These are phyloP conservation scores for Spodoptera litura DNA, from an alignment of 1,140 invertebrate genomes.

Conservation along the genomic window DNA sequence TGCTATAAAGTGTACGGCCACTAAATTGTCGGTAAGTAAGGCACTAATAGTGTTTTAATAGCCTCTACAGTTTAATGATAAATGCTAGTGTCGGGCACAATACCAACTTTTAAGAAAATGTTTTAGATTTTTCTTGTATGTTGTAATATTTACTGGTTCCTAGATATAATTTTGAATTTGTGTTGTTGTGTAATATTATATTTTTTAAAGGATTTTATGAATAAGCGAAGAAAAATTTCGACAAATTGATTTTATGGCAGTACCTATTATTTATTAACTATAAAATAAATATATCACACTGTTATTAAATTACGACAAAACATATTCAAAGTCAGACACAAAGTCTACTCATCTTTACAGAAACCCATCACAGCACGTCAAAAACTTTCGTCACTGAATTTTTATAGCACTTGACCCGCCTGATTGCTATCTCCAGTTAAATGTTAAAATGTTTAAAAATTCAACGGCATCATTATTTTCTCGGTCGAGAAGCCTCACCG, in stretches of 20 bases:
- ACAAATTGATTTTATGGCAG: too few species aligned
- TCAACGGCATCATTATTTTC: slow-evolving; percentile 60
- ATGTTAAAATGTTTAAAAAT: slow-evolving; percentile 59
- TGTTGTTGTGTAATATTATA: too few species aligned
- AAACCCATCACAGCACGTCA: background rate
- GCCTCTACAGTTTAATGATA: slow-evolving; percentile 31
- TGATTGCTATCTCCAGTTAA: slow-evolving; percentile 48
- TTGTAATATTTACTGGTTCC: too few species aligned
- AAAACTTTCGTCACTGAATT: slow-evolving; percentile 30
- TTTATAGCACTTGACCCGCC: slow-evolving; percentile 38
- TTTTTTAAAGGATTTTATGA: too few species aligned
- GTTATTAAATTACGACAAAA: too few species aligned
- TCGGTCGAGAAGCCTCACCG: slow-evolving; percentile 52
- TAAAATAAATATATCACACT: too few species aligned
- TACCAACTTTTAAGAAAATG: background rate
- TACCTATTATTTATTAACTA: too few species aligned
- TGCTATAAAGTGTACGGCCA: slow-evolving; percentile 13
- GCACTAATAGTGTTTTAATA: slow-evolving; percentile 52
- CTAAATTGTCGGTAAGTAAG: slow-evolving; percentile 39
- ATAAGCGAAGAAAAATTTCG: too few species aligned
- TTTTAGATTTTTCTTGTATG: background rate
- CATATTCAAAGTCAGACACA: too few species aligned
- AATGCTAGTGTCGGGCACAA: slow-evolving; percentile 7
- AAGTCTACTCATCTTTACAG: background rate
- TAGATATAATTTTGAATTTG: background rate